These are phyloP conservation scores for Catagonus wagneri DNA, from an alignment of 2,113 vertebrate species.

Conservation along the genomic window DNA sequence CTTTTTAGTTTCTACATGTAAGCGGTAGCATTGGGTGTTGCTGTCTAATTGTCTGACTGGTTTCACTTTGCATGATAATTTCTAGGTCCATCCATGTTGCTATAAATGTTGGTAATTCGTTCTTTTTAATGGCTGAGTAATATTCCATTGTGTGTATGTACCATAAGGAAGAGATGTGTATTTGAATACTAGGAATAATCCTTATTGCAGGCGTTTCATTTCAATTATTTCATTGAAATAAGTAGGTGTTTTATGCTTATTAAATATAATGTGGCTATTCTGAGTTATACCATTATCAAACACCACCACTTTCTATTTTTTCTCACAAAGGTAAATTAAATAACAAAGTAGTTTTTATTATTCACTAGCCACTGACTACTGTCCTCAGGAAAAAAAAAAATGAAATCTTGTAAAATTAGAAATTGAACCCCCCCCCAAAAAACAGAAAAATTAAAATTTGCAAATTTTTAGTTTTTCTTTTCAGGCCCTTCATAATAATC, in stretches of 20 bases:
- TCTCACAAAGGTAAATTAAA: not conserved
- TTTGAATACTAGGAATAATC: not conserved
- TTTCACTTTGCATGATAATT: too few relatives aligned
- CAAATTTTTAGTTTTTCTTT: not conserved
- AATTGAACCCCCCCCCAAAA: not conserved
- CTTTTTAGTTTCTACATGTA: too few relatives aligned
- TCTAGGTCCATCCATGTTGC: too few relatives aligned
- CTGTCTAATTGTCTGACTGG: too few relatives aligned
- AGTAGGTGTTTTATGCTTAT: not conserved
- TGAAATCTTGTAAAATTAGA: not conserved
- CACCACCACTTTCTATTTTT: not conserved
- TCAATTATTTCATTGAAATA: too few relatives aligned
- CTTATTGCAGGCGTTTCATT: not conserved
- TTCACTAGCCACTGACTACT: not conserved
- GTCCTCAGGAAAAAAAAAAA: not conserved
- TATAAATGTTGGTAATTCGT: too few relatives aligned
- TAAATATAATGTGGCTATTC: not conserved
- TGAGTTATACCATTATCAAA: not conserved
- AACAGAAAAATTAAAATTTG: not conserved
- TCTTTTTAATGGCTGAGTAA: too few relatives aligned
- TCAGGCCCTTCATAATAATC: not conserved
- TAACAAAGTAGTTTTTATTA: not conserved
- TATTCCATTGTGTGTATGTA: too few relatives aligned
- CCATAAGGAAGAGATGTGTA: too few relatives aligned
- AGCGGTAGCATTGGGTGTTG: too few relatives aligned